These are phyloP conservation scores for Brenthis daphne DNA, from an alignment of 2,888 invertebrate species.

Conservation along the genomic window DNA sequence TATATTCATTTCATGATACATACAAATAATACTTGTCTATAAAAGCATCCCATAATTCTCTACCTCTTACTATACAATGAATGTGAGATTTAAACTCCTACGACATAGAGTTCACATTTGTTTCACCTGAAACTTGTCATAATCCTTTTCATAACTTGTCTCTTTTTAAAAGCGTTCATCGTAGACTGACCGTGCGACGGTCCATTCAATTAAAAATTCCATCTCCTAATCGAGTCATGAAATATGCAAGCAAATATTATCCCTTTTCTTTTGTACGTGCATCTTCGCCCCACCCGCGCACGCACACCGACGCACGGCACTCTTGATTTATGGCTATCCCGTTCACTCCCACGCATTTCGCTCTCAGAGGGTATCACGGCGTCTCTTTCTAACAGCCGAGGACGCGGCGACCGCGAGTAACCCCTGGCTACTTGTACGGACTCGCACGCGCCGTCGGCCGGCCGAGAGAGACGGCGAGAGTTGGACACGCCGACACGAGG, in stretches of 20 bases:
- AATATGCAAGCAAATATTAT: constrained; percentile 83
- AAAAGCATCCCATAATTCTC: constrained; percentile 13
- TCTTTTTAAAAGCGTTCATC: constrained; percentile 33
- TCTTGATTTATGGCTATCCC: constrained; percentile 69
- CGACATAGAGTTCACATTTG: constrained; percentile 26
- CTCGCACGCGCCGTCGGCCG: constrained; percentile 81
- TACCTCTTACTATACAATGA: constrained; percentile 2
- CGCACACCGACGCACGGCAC: constrained; percentile 80
- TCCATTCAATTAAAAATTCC: constrained; percentile 82
- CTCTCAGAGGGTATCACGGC: constrained; percentile 53
- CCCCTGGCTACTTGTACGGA: constrained; percentile 80
- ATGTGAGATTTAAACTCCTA: constrained; percentile 14
- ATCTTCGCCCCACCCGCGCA: constrained; percentile 82
- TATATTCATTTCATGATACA: constrained; percentile 13
- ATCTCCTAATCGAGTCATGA: constrained; percentile 82
- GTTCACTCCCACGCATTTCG: constrained; percentile 54
- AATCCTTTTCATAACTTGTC: constrained; percentile 29
- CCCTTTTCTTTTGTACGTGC: constrained; percentile 82
- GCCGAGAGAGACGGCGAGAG: constrained; percentile 74
- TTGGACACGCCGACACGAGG: constrained; percentile 69
- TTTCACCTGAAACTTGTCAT: constrained; percentile 23
- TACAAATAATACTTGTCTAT: constrained; percentile 11
- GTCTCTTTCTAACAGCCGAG: constrained; percentile 75
- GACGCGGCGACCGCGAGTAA: constrained; percentile 80
- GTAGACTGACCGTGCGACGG: constrained; percentile 69